Evolutionary conservation across 2,797 vertebrate species (phyloP), one percentile per base, ranked within the genome.

Genomic region (Molossus molossus): DNA sequence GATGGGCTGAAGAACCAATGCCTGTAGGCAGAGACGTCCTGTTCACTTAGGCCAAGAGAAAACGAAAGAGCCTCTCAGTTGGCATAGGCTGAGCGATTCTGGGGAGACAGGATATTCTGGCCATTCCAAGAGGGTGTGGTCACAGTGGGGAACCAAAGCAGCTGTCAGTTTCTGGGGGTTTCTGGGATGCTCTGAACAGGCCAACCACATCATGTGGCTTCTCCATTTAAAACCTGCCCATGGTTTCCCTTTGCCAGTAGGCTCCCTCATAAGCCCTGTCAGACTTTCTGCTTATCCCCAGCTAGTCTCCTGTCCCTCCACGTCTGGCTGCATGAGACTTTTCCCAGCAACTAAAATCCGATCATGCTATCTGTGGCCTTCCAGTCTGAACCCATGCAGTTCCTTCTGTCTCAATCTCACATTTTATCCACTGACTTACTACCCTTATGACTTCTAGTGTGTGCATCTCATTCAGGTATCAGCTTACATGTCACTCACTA

Each of bases 371-470:
- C 70, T 89, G 72, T 10, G 60, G 14, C n/a, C 29, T 55, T 62
- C 50, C 53, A n/a, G 20, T 70, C 60, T 15, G 40, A 77, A 65
- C 17, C 33, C 29, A 77, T 21, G 29, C 6, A 48, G 12, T 29
- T 89, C 65, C 55, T 91, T 93, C 75, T 37, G 58, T 37, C 84
- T 73, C 58, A 53, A n/a, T 70, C 50, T 72, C 87, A 25, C 8
- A 25, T 33, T 77, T 76, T 55, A 80, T 29, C 23, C 3, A 14
- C 40, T 77, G n/a, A 20, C 11, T 83, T 86, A 65, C 14, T 85
- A 45, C 11, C 67, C 20, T 53, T 57, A 50, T 86, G 45, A n/a
- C 1, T 6, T 53, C 58, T 65, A 27, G 5, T 23, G 6, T 14
- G 23, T 12, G 10, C 3, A 12, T 27, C n/a, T 58, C 27, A n/a